Base-by-base conservation (phyloP, 1,140 invertebrate species). In the Drosophila novamexicana region DNA sequence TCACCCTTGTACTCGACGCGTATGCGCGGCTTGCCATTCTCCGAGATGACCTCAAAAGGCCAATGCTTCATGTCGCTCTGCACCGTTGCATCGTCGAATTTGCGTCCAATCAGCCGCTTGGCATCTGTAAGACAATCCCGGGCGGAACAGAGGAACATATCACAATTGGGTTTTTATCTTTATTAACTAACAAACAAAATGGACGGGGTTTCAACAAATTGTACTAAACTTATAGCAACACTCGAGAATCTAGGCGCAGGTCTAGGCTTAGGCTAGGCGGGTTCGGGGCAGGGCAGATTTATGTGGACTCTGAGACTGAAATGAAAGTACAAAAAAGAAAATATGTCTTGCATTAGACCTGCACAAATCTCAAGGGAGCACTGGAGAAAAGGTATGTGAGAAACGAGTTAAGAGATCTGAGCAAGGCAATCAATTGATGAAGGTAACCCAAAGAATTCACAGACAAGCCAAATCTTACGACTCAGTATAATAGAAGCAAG, bases 21-120 rank as follows among this genome's bases (percentile, higher is more conserved):
- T 66, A 96, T 98, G 93, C 96, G 97, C 91, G 94, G 98, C 93
- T 98, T 98, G 59, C 94, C 94, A 82, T 98, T 97, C 90, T 90
- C 83, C 67, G 95, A 97, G 67, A 98, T 93, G 0, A 99, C 97
- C 71, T 96, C 95, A 92, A 99, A 99, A 0, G 98, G 97, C 98
- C 98, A 99, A 91, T 98, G 97, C 93, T 98, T 98, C 96, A 98
- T 98, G 89, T 99, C 98, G 54, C 94, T 94, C 93, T 99, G 97
- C 32, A 99, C 97, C 16, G 96, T 95, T 8, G 95, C 76, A 93
- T 99, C 98, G 69, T 98, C 97, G 91, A 97, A 99, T 72, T 97
- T 96, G 84, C 98, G 95, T 39, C 98, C 98, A 91, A 99, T 99
- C 77, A 99, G 94, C 91, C 98, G 95, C 93, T 98, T 95, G 81